Evolutionary conservation across 1,140 invertebrate genomes (phyloP).

Genomic region (Pseudobourletiella spinata): DNA sequence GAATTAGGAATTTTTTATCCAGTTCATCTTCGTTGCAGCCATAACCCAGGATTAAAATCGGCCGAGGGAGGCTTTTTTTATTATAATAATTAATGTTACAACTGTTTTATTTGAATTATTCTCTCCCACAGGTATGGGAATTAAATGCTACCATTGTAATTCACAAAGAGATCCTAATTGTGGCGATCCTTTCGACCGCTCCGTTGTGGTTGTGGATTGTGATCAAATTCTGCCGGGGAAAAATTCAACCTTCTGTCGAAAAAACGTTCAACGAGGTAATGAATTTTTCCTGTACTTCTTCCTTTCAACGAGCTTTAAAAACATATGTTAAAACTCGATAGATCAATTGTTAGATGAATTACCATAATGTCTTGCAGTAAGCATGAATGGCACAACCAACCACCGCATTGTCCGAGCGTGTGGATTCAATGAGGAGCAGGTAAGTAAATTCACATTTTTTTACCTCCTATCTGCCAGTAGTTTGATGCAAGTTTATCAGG

Average conservation of each 20-base stretch:
- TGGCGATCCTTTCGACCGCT: conserved; percentile 70
- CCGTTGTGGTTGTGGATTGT: conserved; percentile 71
- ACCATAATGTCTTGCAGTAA: conserved; percentile 11
- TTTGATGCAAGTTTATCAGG: too few species aligned
- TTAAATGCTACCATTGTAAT: conserved; percentile 34
- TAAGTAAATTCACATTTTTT: neutral
- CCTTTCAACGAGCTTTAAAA: too few species aligned
- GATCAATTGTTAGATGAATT: too few species aligned
- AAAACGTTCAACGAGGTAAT: conserved; percentile 63
- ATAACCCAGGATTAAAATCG: too few species aligned
- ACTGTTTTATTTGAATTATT: too few species aligned
- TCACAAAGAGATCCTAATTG: conserved; percentile 43
- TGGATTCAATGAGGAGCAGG: neutral
- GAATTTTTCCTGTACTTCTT: too few species aligned
- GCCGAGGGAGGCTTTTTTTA: too few species aligned
- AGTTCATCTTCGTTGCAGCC: too few species aligned
- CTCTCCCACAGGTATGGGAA: conserved; percentile 16
- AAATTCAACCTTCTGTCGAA: conserved; percentile 58
- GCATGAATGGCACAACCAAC: neutral
- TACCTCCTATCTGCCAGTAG: too few species aligned
- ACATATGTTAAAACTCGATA: too few species aligned
- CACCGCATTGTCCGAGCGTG: conserved; percentile 16
- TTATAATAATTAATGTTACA: too few species aligned
- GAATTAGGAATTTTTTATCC: too few species aligned
- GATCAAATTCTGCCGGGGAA: conserved; percentile 58